Evolutionary conservation across 2,113 vertebrate species (phyloP), one percentile per base, ranked within the genome.

Genomic region (Lophotis ruficrista): DNA sequence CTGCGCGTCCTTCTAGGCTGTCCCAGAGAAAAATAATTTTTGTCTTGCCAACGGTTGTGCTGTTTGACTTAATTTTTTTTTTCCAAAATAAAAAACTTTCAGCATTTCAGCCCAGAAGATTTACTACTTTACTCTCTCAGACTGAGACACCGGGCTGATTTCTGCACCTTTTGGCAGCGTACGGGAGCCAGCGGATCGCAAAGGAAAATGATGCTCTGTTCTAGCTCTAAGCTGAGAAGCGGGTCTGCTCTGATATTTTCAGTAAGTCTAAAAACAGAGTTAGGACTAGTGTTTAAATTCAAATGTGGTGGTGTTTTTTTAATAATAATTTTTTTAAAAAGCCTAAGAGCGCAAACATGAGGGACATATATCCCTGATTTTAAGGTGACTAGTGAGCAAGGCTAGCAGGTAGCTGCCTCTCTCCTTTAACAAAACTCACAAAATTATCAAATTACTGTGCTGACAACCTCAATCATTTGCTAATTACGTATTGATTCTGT

Each of bases 21-120:
- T 9, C 28, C 50, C 4, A 0, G 19, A 12, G 31, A 4, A 12
- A 23, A 53, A 8, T 1, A 11, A 6, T 3, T 5, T 16, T 21
- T 31, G 7, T 20, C n/a, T 9, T 25, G 37, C 11, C 38, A 2
- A 11, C 2, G 15, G 7, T 47, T 23, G 4, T 2, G 37, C 25
- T 33, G 25, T 33, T 53, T 3, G 77, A 3, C 2, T 24, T n/a
- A n/a, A n/a, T 20, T 60, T 25, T 28, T 14, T 25, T 6, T 6
- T 6, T 45, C 41, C 14, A 6, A 53, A 35, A 30, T 20, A 4
- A 27, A 2, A 3, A 19, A 0, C 20, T 60, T 38, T 1, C 23
- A 11, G 41, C 45, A 27, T 10, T 14, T 57, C 56, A 2, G 25
- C 17, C 4, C n/a, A 14, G 69, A 33, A 65, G 12, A 8, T 5